These are phyloP conservation scores for Lepidurus packardi DNA, from an alignment of 1,140 invertebrate genomes.

Conservation along the genomic window DNA sequence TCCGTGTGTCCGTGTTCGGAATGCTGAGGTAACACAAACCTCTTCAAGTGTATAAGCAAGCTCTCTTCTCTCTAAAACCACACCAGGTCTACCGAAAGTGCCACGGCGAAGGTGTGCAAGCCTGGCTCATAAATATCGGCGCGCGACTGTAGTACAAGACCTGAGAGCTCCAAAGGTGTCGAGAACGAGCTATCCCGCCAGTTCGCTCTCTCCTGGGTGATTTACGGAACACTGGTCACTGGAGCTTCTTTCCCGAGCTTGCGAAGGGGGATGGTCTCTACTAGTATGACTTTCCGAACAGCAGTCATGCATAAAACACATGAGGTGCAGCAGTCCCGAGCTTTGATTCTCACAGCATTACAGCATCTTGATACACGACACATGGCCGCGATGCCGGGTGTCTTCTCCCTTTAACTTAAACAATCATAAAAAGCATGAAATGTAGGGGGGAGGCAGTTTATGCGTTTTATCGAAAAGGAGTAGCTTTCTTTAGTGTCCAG, in stretches of 20 bases:
- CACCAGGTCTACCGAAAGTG: constrained; percentile 17
- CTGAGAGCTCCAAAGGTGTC: constrained; percentile 17
- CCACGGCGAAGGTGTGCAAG: neutral
- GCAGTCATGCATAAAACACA: too few relatives aligned
- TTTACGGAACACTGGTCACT: constrained; percentile 2
- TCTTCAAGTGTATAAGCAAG: neutral
- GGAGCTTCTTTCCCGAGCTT: neutral
- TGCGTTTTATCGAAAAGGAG: too few relatives aligned
- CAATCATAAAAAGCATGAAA: too few relatives aligned
- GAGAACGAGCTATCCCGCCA: constrained; percentile 17
- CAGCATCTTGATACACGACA: too few relatives aligned
- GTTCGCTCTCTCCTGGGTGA: constrained; percentile 17
- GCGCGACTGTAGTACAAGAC: constrained; percentile 7
- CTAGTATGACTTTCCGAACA: too few relatives aligned
- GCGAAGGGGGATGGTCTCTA: neutral
- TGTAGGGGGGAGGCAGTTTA: too few relatives aligned
- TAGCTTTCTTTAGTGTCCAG: neutral
- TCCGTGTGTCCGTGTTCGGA: neutral
- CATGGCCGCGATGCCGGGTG: too few relatives aligned
- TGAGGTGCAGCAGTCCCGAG: too few relatives aligned
- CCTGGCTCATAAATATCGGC: constrained; percentile 5
- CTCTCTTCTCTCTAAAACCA: neutral
- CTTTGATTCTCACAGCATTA: too few relatives aligned
- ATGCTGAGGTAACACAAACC: constrained; percentile 15
- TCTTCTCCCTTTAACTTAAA: too few relatives aligned